Conservation (phyloP, 2,888 invertebrate species). For the Dynastes maya region DNA sequence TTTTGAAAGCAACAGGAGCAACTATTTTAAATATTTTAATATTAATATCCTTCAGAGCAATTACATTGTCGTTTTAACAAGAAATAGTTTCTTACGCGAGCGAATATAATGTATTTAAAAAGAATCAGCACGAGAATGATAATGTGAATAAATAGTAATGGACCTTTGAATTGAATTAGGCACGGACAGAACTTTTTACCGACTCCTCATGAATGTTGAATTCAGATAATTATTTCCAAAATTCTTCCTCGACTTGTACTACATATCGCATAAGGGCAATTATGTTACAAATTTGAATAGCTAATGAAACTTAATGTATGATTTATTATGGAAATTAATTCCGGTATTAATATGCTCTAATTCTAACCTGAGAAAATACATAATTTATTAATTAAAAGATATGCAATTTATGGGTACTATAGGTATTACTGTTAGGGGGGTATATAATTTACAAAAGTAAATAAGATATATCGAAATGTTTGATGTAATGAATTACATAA, state of each 20-base stretch:
- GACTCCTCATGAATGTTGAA: constrained; percentile 23
- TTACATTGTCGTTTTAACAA: constrained; percentile 53
- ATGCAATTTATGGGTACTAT: background rate
- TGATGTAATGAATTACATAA: no score
- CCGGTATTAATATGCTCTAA: background rate
- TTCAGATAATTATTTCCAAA: background rate
- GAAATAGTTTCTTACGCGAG: constrained; percentile 47
- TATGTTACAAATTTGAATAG: constrained; percentile 2
- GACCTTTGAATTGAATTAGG: constrained; percentile 37
- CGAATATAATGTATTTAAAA: constrained; percentile 51
- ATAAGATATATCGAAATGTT: no score
- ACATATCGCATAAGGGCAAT: constrained; percentile 22
- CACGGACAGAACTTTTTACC: constrained; percentile 22
- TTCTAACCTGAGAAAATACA: background rate
- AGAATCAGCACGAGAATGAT: constrained; percentile 50
- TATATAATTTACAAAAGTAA: no score
- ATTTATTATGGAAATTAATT: constrained; percentile 3
- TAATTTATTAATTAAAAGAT: background rate
- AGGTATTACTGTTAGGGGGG: no score
- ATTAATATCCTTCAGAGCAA: constrained; percentile 51
- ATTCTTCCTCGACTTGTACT: constrained; percentile 12
- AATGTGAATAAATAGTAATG: constrained; percentile 47
- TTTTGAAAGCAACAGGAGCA: constrained; percentile 53
- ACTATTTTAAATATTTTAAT: constrained; percentile 54
- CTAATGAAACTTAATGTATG: background rate